phyloP scores from a whole-genome alignment of 1,140 invertebrate species.

The Leptinotarsa defecta region DNA sequence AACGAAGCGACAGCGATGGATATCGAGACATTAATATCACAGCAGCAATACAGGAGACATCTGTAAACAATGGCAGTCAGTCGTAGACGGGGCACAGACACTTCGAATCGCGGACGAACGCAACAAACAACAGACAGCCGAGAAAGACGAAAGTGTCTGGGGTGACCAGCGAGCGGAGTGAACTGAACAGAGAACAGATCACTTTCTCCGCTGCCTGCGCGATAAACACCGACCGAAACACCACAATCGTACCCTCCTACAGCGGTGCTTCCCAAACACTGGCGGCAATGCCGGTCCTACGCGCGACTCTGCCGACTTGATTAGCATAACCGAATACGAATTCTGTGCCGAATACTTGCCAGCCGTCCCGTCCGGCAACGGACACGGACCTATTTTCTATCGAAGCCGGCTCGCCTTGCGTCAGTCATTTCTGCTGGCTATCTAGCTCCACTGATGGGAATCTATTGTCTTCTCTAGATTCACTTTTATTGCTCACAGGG shows the following conservation, averaged over 20 bases:
- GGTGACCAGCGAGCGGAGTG: conserved; percentile 30
- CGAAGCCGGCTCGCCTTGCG: neutral
- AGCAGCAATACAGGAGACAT: neutral
- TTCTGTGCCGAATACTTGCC: conserved; percentile 7
- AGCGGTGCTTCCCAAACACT: conserved; percentile 38
- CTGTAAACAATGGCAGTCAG: conserved; percentile 21
- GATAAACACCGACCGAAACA: conserved; percentile 3
- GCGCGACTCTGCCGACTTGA: conserved; percentile 24
- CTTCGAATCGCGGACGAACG: conserved; percentile 25
- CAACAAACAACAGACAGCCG: conserved; percentile 19
- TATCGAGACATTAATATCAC: conserved; percentile 16
- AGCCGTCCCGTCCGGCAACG: conserved; percentile 17
- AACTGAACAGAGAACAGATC: conserved; percentile 33
- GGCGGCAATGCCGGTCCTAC: conserved; percentile 10
- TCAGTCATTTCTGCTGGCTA: conserved; percentile 8
- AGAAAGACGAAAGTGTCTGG: conserved; percentile 31
- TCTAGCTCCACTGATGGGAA: neutral
- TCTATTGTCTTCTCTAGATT: conserved; percentile 18
- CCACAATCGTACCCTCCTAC: conserved; percentile 33
- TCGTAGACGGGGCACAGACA: conserved; percentile 26
- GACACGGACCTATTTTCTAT: conserved; percentile 11
- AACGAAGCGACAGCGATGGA: conserved; percentile 9
- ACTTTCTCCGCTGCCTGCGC: conserved; percentile 39
- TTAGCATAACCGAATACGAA: conserved; percentile 43
- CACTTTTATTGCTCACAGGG: conserved; percentile 9